phyloP scores from a whole-genome alignment of 2,888 invertebrate genomes.

The Hartigia nigra region DNA sequence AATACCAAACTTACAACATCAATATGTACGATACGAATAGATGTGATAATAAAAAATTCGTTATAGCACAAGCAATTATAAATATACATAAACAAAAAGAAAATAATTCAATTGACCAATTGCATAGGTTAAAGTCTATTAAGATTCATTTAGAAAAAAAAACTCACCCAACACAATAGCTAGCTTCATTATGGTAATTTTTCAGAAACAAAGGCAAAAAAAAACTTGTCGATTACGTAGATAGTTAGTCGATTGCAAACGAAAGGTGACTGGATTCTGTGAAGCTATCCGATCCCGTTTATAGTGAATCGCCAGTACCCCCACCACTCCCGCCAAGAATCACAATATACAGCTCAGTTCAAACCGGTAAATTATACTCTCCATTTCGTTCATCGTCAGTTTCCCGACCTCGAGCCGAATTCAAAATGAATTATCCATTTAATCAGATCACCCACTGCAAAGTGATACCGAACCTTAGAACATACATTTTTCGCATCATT shows the following conservation, averaged over 20 bases:
- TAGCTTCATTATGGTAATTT: conserved; percentile 31
- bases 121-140: not conserved
- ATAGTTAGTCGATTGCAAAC: conserved; percentile 4
- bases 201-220: not conserved
- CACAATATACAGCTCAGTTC: not conserved
- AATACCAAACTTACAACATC: not conserved
- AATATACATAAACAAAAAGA: not conserved
- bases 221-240: not conserved
- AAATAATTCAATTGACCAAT: not conserved
- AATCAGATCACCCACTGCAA: not conserved
- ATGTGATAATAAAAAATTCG: not conserved
- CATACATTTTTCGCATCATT: not conserved
- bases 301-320: conserved; percentile 32
- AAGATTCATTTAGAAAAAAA: not conserved
- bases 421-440: not conserved
- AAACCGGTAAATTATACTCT: not conserved
- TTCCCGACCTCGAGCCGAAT: not conserved
- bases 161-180: conserved; percentile 37
- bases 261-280: conserved; percentile 36
- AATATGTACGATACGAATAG: not conserved
- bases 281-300: conserved; percentile 32
- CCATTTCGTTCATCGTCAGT: not conserved
- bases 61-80: not conserved
- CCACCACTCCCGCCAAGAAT: conserved; percentile 15
- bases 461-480: not conserved